Percentiles rank a stretch among this genome's conserved stretches.
Evolutionary conservation across 1,140 invertebrate species (phyloP).

Genomic region (Platyura marginata): DNA sequence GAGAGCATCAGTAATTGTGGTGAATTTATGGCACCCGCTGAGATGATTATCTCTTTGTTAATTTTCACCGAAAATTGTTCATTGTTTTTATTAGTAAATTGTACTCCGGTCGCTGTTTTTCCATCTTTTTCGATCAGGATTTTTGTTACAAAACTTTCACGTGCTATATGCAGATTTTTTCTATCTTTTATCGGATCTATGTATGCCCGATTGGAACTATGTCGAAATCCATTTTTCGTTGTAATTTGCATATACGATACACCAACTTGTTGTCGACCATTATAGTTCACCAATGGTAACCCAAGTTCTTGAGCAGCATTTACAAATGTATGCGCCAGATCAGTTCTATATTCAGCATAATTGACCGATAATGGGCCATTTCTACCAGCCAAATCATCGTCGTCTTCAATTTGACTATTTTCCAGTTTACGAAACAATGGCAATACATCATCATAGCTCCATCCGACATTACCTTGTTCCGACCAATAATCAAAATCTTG

Average conservation of each 20-base stretch:
- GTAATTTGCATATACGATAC: conserved; percentile 45
- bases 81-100: conserved; percentile 32
- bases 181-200: conserved; percentile 43
- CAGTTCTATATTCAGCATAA: conserved; percentile 38
- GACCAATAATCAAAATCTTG: conserved; percentile 66
- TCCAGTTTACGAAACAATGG: conserved; percentile 68
- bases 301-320: conserved; percentile 58
- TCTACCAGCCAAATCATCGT: conserved; percentile 34
- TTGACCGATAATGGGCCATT: conserved; percentile 34
- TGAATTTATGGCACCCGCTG: conserved; percentile 34
- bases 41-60: conserved; percentile 21
- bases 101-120: conserved; percentile 42
- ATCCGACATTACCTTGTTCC: conserved; percentile 51
- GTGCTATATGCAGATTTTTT: conserved; percentile 43
- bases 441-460: conserved; percentile 62
- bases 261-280: conserved; percentile 41
- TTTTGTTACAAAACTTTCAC: conserved; percentile 42
- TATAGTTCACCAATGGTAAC: conserved; percentile 23
- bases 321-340: conserved; percentile 40
- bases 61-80: conserved; percentile 32
- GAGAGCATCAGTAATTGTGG: conserved; percentile 71
- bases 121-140: conserved; percentile 49
- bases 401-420: conserved; percentile 39
- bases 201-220: conserved; percentile 55
- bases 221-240: conserved; percentile 46